A percentile compares a stretch with the other conserved stretches of the same genome.
Evolutionary conservation across 2,797 vertebrate species (phyloP).

Genomic region (Zenarchopterus dispar): DNA sequence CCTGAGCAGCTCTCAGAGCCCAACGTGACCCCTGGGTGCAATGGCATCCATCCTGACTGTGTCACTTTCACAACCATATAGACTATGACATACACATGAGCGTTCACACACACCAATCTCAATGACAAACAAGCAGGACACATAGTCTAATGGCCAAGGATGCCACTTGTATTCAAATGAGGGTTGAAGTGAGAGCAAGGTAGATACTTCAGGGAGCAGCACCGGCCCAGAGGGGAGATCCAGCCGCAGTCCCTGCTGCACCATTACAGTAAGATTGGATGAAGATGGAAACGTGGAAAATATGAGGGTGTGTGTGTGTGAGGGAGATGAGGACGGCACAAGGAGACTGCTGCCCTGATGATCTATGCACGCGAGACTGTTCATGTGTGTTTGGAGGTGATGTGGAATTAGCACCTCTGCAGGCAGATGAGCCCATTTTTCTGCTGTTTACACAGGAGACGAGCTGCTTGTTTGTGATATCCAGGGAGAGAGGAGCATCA

Average conservation of each 20-base stretch:
- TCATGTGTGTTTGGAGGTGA: constrained; percentile 40
- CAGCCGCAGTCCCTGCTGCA: constrained; percentile 71
- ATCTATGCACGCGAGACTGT: constrained; percentile 43
- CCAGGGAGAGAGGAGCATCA: constrained; percentile 23
- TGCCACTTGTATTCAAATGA: constrained; percentile 82
- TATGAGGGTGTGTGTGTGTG: constrained; percentile 69
- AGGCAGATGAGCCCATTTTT: constrained; percentile 57
- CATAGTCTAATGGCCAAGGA: constrained; percentile 75
- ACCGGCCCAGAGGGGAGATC: constrained; percentile 78
- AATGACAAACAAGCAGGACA: constrained; percentile 76
- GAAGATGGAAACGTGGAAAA: constrained; percentile 80
- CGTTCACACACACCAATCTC: constrained; percentile 47
- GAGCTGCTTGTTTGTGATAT: constrained; percentile 36
- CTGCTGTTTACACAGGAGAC: constrained; percentile 60
- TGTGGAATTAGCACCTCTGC: constrained; percentile 67
- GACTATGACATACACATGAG: constrained; percentile 14
- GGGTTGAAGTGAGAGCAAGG: constrained; percentile 78
- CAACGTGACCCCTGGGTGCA: constrained; percentile 73
- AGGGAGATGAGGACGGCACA: constrained; percentile 69
- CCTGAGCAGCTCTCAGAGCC: constrained; percentile 55
- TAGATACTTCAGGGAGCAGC: constrained; percentile 78
- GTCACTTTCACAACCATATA: constrained; percentile 65
- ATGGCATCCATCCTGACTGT: constrained; percentile 60
- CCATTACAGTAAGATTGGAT: constrained; percentile 82
- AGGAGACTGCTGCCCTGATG: constrained; percentile 69